Base-by-base conservation (phyloP, 2,888 invertebrate genomes). In the Macrosoma leucophasiata region DNA sequence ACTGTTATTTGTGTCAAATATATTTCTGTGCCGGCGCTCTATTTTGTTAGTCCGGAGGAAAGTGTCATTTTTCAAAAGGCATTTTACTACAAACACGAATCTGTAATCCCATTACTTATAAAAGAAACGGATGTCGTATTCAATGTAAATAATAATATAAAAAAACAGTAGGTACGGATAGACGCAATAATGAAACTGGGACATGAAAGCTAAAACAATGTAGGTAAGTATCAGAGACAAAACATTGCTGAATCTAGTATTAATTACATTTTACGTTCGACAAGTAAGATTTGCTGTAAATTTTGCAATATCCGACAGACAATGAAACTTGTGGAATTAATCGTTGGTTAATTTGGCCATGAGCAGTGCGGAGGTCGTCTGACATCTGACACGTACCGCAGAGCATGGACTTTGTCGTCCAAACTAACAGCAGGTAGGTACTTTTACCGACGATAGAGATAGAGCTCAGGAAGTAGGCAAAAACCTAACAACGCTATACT, bases 311-410 rank as follows among this genome's bases (percentile, higher is more conserved):
- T 43, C 43, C 46, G 43, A 25, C 43, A 56, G 57, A 72, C 71
- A 73, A 71, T 71, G 61, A 58, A 59, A 59, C 50, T 55, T 58
- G 65, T 64, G 68, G 63, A 68, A n/a, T n/a, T n/a, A n/a, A 72
- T 62, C 51, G 59, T 49, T 58, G 55, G 55, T 55, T 59, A 57
- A 68, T 70, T 65, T 74, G 75, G 62, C 71, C 67, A 45, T 70
- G 68, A 72, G 60, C 55, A 42, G 48, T 51, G 52, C 62, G 58
- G 72, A 79, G 77, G 79, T 70, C 74, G 52, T n/a, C n/a, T n/a
- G n/a, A n/a, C n/a, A n/a, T n/a, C n/a, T n/a, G n/a, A n/a, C n/a
- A n/a, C n/a, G n/a, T n/a, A n/a, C n/a, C n/a, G n/a, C n/a, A n/a
- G n/a, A n/a, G n/a, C n/a, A n/a, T n/a, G n/a, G n/a, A n/a, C n/a